These are phyloP conservation scores for Adoxophyes honmai DNA, from an alignment of 1,140 invertebrate genomes.

Conservation along the genomic window DNA sequence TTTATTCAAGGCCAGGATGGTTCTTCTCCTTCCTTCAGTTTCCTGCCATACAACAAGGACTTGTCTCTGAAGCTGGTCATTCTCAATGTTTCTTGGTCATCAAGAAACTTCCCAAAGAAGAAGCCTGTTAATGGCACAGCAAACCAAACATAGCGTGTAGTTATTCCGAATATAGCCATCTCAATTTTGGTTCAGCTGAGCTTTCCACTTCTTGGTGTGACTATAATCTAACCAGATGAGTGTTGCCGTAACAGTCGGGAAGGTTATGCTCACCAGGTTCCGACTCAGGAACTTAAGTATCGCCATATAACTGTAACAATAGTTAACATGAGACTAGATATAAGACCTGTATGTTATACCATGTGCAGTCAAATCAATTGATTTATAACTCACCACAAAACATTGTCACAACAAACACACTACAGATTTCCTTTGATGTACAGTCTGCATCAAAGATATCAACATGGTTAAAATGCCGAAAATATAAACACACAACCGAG, in stretches of 20 bases:
- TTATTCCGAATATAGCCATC: conserved; percentile 77
- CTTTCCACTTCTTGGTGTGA: conserved; percentile 84
- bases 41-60: conserved; percentile 84
- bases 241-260: conserved; percentile 78
- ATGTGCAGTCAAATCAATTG: too few relatives aligned
- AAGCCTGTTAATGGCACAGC: conserved; percentile 77
- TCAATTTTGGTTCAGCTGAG: conserved; percentile 57
- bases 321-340: too few relatives aligned
- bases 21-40: conserved; percentile 79
- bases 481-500: too few relatives aligned
- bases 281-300: conserved; percentile 65
- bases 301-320: conserved; percentile 63
- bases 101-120: conserved; percentile 80
- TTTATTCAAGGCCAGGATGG: conserved; percentile 83
- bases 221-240: conserved; percentile 83
- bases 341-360: too few relatives aligned
- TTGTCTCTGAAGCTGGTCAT: conserved; percentile 86
- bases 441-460: too few relatives aligned
- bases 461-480: too few relatives aligned
- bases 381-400: too few relatives aligned
- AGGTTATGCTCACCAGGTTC: conserved; percentile 80
- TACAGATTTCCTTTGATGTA: too few relatives aligned
- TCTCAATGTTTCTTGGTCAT: conserved; percentile 82
- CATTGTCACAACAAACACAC: too few relatives aligned
- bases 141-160: conserved; percentile 58